A percentile compares a stretch with the other conserved stretches of the same genome.
Conservation (phyloP, 2,797 vertebrate species). For the Glossophaga mutica region DNA sequence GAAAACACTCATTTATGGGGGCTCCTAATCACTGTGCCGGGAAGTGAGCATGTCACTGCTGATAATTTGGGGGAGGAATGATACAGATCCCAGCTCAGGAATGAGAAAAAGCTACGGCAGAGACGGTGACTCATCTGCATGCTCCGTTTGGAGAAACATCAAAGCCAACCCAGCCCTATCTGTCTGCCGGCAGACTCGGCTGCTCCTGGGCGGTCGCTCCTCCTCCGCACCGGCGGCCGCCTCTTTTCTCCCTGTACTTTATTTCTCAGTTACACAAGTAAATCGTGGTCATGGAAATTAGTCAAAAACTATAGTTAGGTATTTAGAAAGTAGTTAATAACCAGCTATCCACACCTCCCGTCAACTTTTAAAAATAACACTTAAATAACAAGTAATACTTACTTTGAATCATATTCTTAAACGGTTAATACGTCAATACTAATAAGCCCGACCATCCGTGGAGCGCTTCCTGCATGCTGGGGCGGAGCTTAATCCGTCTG, state of each 20-base stretch:
- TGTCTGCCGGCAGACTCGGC: not conserved
- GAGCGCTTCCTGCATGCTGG: not conserved
- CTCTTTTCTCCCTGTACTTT: not conserved
- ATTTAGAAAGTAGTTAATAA: not conserved
- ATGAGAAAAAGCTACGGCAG: not conserved
- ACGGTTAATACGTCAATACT: not conserved
- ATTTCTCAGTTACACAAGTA: not conserved
- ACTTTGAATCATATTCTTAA: not conserved
- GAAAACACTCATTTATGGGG: not conserved
- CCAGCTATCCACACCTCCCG: not conserved
- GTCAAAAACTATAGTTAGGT: not conserved
- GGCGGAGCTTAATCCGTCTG: not conserved
- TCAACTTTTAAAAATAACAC: not conserved
- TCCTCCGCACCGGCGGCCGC: rapidly evolving
- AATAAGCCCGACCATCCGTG: not conserved
- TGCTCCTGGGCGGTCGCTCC: not conserved
- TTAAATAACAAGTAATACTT: not conserved
- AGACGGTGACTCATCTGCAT: not conserved
- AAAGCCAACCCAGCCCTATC: not conserved
- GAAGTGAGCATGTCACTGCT: not conserved
- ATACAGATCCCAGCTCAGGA: not conserved
- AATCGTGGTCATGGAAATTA: not conserved
- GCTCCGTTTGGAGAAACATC: not conserved
- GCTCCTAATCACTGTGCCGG: not conserved
- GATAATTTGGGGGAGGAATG: not conserved